phyloP scores from a whole-genome alignment of 2,888 invertebrate genomes.

The Leptopilina syphax region DNA sequence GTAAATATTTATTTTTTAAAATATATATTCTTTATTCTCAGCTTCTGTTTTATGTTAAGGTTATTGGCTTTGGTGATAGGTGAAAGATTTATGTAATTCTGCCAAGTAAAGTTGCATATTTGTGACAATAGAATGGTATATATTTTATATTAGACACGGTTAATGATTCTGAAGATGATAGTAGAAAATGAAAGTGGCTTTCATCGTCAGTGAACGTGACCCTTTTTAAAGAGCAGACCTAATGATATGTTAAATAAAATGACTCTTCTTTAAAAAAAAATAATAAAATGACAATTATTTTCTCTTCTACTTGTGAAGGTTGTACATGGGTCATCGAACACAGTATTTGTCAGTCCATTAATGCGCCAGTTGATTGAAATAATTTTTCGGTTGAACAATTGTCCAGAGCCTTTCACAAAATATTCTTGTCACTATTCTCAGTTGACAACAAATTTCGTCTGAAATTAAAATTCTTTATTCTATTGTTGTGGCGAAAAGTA shows the following conservation, averaged over 20 bases:
- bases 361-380: slow-evolving; percentile 39
- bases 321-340: slow-evolving; percentile 11
- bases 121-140: slow-evolving; percentile 13
- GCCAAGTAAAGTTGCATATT: background rate
- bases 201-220: slow-evolving; percentile 52
- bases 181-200: slow-evolving; percentile 64
- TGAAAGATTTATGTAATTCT: slow-evolving; percentile 10
- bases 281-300: slow-evolving; percentile 23
- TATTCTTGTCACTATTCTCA: background rate
- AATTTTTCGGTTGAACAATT: slow-evolving; percentile 50
- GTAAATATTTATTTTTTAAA: no score
- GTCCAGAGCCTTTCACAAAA: slow-evolving; percentile 44
- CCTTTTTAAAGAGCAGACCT: slow-evolving; percentile 11
- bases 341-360: background rate
- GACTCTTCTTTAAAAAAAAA: background rate
- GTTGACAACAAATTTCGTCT: background rate
- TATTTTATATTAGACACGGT: slow-evolving; percentile 44
- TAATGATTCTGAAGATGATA: slow-evolving; percentile 50
- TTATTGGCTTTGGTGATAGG: background rate
- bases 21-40: no score
- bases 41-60: background rate
- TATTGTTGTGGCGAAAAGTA: background rate
- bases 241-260: slow-evolving; percentile 1
- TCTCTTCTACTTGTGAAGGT: background rate
- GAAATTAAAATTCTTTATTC: background rate